Conservation (phyloP, 2,888 invertebrate species). For the Dryadula phaetusa region DNA sequence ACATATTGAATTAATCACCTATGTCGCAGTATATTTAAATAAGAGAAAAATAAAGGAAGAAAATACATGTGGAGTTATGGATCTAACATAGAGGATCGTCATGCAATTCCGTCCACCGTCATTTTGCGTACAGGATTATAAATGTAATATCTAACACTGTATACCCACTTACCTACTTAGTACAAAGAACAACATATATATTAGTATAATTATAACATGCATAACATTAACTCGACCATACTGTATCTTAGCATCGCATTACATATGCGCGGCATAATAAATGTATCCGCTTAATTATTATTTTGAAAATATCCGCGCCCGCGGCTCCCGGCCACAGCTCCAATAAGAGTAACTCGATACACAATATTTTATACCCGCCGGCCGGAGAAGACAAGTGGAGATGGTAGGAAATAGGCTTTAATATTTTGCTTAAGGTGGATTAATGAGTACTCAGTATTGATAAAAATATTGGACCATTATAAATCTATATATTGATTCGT, state of each 20-base stretch:
- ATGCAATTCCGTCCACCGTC: too few species aligned
- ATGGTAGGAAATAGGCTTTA: conserved; percentile 39
- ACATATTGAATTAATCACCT: too few species aligned
- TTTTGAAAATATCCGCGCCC: conserved; percentile 82
- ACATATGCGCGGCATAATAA: conserved; percentile 78
- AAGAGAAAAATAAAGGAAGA: too few species aligned
- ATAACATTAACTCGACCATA: conserved; percentile 37
- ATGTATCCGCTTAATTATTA: conserved; percentile 84
- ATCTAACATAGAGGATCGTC: too few species aligned
- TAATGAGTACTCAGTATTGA: background rate
- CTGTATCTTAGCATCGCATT: conserved; percentile 62
- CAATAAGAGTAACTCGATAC: conserved; percentile 42
- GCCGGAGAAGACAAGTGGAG: conserved; percentile 41
- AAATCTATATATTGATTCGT: too few species aligned
- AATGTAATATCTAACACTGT: background rate
- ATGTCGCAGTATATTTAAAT: too few species aligned
- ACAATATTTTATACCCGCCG: conserved; percentile 41
- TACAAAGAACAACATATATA: conserved; percentile 14
- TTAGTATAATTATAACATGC: background rate
- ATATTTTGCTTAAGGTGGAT: conserved; percentile 27
- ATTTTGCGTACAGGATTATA: too few species aligned
- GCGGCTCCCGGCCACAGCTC: conserved; percentile 55
- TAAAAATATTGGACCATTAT: conserved; percentile 6
- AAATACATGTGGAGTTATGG: too few species aligned
- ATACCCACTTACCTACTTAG: background rate